These are phyloP conservation scores for Channa maculata DNA, from an alignment of 2,113 vertebrate genomes.

Conservation along the genomic window DNA sequence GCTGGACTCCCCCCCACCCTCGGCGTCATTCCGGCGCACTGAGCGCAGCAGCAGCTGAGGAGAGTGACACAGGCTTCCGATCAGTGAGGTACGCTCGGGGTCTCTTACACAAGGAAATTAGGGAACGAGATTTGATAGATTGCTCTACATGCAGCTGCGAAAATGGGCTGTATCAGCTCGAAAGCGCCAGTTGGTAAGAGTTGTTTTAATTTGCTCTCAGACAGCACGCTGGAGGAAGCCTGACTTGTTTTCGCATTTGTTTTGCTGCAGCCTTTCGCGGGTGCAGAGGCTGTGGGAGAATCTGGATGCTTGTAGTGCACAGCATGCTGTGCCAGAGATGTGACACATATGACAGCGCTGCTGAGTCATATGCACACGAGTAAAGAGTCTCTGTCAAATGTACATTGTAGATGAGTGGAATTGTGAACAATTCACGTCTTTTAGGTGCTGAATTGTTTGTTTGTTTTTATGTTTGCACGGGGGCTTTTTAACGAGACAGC, in stretches of 20 bases:
- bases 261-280: constrained; percentile 63
- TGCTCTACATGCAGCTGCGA: constrained; percentile 69
- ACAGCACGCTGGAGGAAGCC: constrained; percentile 65
- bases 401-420: background rate
- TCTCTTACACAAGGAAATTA: constrained; percentile 63
- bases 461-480: constrained; percentile 1
- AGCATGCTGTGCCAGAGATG: constrained; percentile 52
- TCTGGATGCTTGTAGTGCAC: constrained; percentile 50
- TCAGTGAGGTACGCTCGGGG: constrained; percentile 80
- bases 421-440: background rate
- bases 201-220: constrained; percentile 53
- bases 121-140: constrained; percentile 32
- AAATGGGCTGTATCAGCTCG: constrained; percentile 92
- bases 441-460: constrained; percentile 1
- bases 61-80: constrained; percentile 58
- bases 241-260: constrained; percentile 39
- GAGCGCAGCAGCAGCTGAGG: constrained; percentile 58
- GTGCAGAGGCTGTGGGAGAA: constrained; percentile 27
- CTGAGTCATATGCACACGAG: constrained; percentile 47
- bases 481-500: constrained; percentile 9
- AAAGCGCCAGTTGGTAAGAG: constrained; percentile 90
- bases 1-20: constrained; percentile 59
- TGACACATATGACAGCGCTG: constrained; percentile 31
- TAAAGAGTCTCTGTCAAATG: background rate
- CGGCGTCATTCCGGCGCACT: constrained; percentile 59